A percentile compares a stretch with the other conserved stretches of the same genome.
These are phyloP conservation scores for Sminthurides bifidus DNA, from an alignment of 1,140 invertebrate genomes.

Conservation along the genomic window DNA sequence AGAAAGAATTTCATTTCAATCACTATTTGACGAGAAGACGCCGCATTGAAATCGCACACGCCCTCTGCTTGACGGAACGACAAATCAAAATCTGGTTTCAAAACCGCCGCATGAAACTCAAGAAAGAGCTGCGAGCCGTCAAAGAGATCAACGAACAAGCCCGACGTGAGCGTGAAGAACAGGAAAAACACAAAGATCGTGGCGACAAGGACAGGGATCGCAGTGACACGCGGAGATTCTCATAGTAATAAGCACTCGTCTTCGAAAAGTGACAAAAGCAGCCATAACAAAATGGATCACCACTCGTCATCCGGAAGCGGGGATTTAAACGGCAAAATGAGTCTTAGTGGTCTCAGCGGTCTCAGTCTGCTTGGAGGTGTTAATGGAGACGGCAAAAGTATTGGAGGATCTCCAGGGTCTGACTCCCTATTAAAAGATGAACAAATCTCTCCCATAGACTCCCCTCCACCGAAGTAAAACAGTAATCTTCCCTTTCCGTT, in stretches of 20 bases:
- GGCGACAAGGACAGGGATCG: conserved; percentile 44
- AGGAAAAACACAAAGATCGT: conserved; percentile 79
- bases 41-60: conserved; percentile 93
- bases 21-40: conserved; percentile 89
- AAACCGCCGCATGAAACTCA: conserved; percentile 94
- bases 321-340: conserved; percentile 33
- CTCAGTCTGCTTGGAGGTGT: conserved; percentile 7
- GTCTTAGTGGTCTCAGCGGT: conserved; percentile 27
- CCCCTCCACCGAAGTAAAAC: conserved; percentile 29
- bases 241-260: conserved; percentile 27
- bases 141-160: conserved; percentile 92
- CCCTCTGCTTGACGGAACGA: conserved; percentile 85
- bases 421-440: conserved; percentile 31
- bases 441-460: conserved; percentile 31
- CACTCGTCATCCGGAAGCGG: conserved; percentile 23
- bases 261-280: conserved; percentile 27
- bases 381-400: conserved; percentile 11
- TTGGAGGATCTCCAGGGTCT: conserved; percentile 21
- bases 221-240: conserved; percentile 17
- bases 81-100: conserved; percentile 97
- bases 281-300: conserved; percentile 29
- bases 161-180: conserved; percentile 74
- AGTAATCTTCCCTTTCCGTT: not conserved
- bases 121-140: conserved; percentile 83
- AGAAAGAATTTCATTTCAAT: conserved; percentile 98